phyloP scores from a whole-genome alignment of 2,113 vertebrate genomes.

The Clupea harengus region DNA sequence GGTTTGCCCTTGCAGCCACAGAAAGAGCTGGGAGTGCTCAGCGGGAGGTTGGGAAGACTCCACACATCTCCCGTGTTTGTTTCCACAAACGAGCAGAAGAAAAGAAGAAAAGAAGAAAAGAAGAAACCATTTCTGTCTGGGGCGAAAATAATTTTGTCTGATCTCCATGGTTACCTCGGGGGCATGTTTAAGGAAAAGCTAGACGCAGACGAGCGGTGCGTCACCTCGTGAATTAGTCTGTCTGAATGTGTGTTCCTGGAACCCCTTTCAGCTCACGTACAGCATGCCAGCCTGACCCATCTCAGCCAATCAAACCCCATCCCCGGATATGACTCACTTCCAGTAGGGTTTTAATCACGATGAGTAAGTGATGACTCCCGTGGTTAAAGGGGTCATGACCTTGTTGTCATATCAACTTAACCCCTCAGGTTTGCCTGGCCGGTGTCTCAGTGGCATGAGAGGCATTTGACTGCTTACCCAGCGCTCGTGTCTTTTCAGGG shows the following conservation, averaged over 20 bases:
- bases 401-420: too few relatives aligned
- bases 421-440: too few relatives aligned
- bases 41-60: not conserved
- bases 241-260: constrained; percentile 27
- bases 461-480: too few relatives aligned
- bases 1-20: too few relatives aligned
- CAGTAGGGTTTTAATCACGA: not conserved
- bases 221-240: constrained; percentile 25
- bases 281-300: not conserved
- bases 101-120: not conserved
- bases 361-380: not conserved
- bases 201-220: constrained; percentile 20
- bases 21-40: too few relatives aligned
- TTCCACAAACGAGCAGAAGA: not conserved
- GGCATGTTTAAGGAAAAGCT: not conserved
- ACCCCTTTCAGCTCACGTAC: not conserved
- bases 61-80: too few relatives aligned
- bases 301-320: too few relatives aligned
- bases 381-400: too few relatives aligned
- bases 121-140: not conserved
- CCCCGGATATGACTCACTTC: not conserved
- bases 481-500: too few relatives aligned
- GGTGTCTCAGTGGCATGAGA: too few relatives aligned
- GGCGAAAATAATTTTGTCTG: constrained; percentile 5
- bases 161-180: not conserved